A percentile compares a stretch with the other conserved stretches of the same genome.
Evolutionary conservation across 2,797 vertebrate genomes (phyloP).

Genomic region (Danio albolineatus): DNA sequence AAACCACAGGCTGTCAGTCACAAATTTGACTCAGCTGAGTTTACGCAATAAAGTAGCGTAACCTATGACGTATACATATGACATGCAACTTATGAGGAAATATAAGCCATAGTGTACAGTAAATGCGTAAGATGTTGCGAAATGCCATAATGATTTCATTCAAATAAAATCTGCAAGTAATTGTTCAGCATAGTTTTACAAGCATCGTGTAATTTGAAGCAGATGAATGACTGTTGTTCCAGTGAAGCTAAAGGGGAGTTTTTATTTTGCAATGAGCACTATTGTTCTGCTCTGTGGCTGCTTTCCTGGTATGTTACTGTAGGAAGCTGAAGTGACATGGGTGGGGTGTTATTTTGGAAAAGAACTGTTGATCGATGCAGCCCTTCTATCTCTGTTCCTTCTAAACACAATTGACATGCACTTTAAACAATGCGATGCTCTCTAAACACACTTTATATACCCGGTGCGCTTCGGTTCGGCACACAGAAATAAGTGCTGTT

Average conservation of each 20-base stretch:
- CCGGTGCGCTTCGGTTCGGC: background rate
- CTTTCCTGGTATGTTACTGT: constrained; percentile 43
- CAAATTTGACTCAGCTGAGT: background rate
- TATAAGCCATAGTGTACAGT: no score
- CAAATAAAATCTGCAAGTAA: background rate
- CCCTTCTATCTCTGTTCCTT: background rate
- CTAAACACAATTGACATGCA: background rate
- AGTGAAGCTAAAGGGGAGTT: constrained; percentile 2
- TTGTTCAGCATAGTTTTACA: constrained; percentile 12
- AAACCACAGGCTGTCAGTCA: background rate
- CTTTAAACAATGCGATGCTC: background rate
- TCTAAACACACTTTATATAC: background rate
- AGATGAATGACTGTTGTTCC: constrained; percentile 24
- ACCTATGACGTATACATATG: no score
- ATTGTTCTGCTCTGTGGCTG: constrained; percentile 48
- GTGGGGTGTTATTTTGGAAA: constrained; percentile 22
- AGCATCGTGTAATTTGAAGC: background rate
- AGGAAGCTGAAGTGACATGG: constrained; percentile 44
- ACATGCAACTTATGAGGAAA: no score
- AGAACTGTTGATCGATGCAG: background rate
- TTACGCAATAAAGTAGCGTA: constrained; percentile 1
- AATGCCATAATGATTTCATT: background rate
- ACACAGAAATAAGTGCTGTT: background rate
- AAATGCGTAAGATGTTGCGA: background rate
- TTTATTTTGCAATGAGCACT: constrained; percentile 44